Percentiles rank a stretch among this genome's conserved stretches.
phyloP scores from a whole-genome alignment of 1,140 invertebrate genomes.

The Pseudomyrmex pallidus region DNA sequence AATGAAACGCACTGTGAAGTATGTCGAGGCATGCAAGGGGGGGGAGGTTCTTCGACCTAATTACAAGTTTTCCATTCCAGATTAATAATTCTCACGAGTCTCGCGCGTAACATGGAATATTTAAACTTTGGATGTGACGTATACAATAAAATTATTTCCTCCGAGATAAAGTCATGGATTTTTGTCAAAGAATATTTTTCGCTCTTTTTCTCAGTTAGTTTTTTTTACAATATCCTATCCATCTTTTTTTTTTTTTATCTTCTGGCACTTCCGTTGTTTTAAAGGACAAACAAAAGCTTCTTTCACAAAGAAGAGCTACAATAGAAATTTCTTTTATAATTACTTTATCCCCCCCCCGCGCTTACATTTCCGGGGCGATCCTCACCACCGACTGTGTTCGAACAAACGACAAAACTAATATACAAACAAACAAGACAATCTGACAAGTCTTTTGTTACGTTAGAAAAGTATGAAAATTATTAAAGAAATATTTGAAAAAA shows the following conservation, averaged over 20 bases:
- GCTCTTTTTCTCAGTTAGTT: background rate
- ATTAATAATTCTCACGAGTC: conserved; percentile 19
- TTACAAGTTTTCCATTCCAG: background rate
- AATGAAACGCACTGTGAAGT: background rate
- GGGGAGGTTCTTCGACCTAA: background rate
- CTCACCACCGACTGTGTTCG: background rate
- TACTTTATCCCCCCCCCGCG: conserved; percentile 26
- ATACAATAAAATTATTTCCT: conserved; percentile 2
- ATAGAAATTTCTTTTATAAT: conserved; percentile 28
- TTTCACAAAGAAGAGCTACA: background rate
- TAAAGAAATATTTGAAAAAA: too few relatives aligned
- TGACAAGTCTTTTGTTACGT: background rate
- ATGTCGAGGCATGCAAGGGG: background rate
- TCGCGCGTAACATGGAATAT: background rate
- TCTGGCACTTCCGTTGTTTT: conserved; percentile 9
- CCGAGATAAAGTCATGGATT: background rate
- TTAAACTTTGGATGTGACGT: background rate
- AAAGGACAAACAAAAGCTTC: conserved; percentile 17
- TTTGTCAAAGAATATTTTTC: conserved; percentile 8
- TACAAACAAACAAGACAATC: background rate
- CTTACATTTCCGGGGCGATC: conserved; percentile 7
- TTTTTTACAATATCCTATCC: background rate
- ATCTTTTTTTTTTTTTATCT: conserved; percentile 12
- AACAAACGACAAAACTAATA: conserved; percentile 15
- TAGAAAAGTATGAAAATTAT: background rate